Evolutionary conservation across 1,140 invertebrate genomes (phyloP).

Genomic region (Metaphire vulgaris): DNA sequence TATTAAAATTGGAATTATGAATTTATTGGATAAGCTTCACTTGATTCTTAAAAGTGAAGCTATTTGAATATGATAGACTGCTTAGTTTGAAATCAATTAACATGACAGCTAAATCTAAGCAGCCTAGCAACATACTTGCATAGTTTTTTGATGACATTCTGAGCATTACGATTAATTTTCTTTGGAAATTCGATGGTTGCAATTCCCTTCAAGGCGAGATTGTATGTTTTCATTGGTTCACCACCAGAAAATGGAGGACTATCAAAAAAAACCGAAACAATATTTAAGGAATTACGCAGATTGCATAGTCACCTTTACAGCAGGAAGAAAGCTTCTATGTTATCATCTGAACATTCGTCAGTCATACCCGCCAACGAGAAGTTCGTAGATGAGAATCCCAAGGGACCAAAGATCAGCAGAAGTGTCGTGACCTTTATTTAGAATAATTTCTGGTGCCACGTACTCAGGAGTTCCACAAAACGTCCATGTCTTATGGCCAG

Average conservation of each 20-base stretch:
- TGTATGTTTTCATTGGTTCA: slow-evolving; percentile 99
- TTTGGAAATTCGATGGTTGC: slow-evolving; percentile 66
- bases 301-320: too few species aligned
- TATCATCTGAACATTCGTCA: background rate
- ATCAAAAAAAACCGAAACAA: slow-evolving; percentile 43
- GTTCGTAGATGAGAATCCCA: slow-evolving; percentile 83
- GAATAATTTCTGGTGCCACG: slow-evolving; percentile 84
- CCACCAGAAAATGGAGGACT: slow-evolving; percentile 88
- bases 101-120: too few species aligned
- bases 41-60: too few species aligned
- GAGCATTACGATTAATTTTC: slow-evolving; percentile 47
- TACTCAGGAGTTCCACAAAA: slow-evolving; percentile 89
- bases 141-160: slow-evolving; percentile 51
- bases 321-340: too few species aligned
- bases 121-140: slow-evolving; percentile 37
- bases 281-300: background rate
- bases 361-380: slow-evolving; percentile 68
- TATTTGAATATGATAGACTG: too few species aligned
- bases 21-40: too few species aligned
- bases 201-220: slow-evolving; percentile 96
- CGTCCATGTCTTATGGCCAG: slow-evolving; percentile 89
- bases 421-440: slow-evolving; percentile 82
- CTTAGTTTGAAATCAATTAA: too few species aligned
- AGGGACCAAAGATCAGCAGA: slow-evolving; percentile 91
- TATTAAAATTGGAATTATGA: too few species aligned